A percentile compares a stretch with the other conserved stretches of the same genome.
Conservation (phyloP, 2,113 vertebrate genomes). For the Chrysemys picta region DNA sequence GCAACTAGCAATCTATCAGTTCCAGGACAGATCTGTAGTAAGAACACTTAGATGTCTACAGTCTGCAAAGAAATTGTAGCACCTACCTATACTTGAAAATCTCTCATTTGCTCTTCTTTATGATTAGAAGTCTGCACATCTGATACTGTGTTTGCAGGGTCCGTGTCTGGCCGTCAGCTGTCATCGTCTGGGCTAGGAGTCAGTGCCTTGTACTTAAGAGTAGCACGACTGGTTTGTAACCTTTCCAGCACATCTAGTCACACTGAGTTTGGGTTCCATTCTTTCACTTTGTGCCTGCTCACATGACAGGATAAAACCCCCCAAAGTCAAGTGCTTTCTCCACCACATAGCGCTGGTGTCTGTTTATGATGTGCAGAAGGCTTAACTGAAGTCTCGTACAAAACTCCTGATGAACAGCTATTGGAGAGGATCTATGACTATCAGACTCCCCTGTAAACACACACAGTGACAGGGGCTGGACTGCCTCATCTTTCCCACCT, state of each 20-base stretch:
- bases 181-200: neutral
- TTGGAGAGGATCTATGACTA: neutral
- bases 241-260: neutral
- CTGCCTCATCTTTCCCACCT: neutral
- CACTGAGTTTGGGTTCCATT: neutral
- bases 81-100: neutral
- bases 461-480: neutral
- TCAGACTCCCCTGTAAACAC: neutral
- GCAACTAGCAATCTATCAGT: neutral
- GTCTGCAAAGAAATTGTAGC: neutral
- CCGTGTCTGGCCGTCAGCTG: neutral
- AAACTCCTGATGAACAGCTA: slow-evolving; percentile 6
- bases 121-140: neutral
- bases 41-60: neutral
- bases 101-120: accelerated
- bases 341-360: neutral
- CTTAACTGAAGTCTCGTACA: neutral
- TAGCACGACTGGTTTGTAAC: neutral
- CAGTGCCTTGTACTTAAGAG: accelerated
- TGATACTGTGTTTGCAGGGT: neutral
- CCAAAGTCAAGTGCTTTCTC: slow-evolving; percentile 28
- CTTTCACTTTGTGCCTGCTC: neutral
- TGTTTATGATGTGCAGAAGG: neutral
- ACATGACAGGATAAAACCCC: slow-evolving; percentile 4
- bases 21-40: neutral